These are phyloP conservation scores for Piprites chloris DNA, from an alignment of 2,113 vertebrate genomes.

Conservation along the genomic window DNA sequence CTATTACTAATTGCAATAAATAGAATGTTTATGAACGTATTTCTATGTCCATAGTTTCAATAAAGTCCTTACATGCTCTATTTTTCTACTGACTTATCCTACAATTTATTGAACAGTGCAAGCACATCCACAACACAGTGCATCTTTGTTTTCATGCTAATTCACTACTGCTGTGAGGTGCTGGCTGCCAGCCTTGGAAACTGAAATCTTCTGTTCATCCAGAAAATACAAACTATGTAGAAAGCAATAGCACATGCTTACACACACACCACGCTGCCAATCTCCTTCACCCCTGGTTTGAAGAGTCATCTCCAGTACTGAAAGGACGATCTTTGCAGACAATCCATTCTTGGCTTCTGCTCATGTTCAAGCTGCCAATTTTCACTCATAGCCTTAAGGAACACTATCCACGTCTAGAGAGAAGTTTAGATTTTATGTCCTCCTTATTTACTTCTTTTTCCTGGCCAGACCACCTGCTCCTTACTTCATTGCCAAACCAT, in stretches of 20 bases:
- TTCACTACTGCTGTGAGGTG: not conserved
- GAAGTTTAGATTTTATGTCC: not conserved
- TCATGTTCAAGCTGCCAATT: not conserved
- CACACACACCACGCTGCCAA: not conserved
- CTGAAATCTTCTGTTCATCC: not conserved
- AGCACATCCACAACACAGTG: not conserved
- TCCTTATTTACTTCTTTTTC: not conserved
- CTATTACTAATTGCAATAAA: not conserved
- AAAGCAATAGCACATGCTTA: not conserved
- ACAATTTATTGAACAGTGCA: not conserved
- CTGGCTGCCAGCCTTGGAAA: constrained; percentile 7
- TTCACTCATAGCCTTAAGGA: not conserved
- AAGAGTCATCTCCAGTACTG: not conserved
- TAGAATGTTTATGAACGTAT: not conserved
- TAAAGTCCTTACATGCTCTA: not conserved
- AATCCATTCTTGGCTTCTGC: not conserved
- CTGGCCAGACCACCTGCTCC: not conserved
- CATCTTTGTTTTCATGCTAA: not conserved
- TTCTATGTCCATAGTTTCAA: not conserved
- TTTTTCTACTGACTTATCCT: not conserved
- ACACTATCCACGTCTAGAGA: not conserved
- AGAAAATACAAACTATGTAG: not conserved
- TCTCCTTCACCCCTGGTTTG: not conserved
- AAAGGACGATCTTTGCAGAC: not conserved
- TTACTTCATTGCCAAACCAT: not conserved